A percentile compares a stretch with the other conserved stretches of the same genome.
Conservation (phyloP, 2,888 invertebrate species). For the Dryobota labecula region DNA sequence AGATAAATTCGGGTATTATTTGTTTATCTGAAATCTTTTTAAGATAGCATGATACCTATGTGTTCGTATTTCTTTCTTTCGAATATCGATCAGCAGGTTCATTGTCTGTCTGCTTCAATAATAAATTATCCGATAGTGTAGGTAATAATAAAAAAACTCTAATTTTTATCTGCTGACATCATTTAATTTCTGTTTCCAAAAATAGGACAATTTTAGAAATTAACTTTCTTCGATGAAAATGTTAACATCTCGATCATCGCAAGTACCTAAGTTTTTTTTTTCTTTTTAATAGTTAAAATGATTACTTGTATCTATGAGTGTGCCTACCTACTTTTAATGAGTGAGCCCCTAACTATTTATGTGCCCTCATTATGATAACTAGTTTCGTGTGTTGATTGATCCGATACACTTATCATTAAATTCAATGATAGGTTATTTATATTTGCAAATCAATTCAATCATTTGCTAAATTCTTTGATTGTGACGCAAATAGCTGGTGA, state of each 20-base stretch:
- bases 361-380: slow-evolving; percentile 26
- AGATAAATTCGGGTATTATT: slow-evolving; percentile 41
- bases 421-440: slow-evolving; percentile 24
- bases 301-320: neutral
- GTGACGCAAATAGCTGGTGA: slow-evolving; percentile 22
- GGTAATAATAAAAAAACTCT: neutral
- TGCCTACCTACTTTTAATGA: neutral
- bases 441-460: slow-evolving; percentile 32
- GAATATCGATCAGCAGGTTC: slow-evolving; percentile 9
- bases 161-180: slow-evolving; percentile 2
- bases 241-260: neutral
- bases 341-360: slow-evolving; percentile 6
- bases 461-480: slow-evolving; percentile 19
- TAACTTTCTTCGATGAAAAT: neutral
- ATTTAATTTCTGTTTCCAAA: slow-evolving; percentile 4
- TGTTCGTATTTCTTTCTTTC: slow-evolving; percentile 29
- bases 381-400: slow-evolving; percentile 35
- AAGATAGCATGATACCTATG: slow-evolving; percentile 27
- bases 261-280: neutral
- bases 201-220: neutral
- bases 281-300: neutral
- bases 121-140: slow-evolving; percentile 11
- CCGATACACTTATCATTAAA: slow-evolving; percentile 23
- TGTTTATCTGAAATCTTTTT: slow-evolving; percentile 47
- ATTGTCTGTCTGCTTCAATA: slow-evolving; percentile 27